Percentiles rank a stretch among this genome's conserved stretches.
Conservation (phyloP, 2,888 invertebrate species). For the Caenorhabditis sp. region DNA sequence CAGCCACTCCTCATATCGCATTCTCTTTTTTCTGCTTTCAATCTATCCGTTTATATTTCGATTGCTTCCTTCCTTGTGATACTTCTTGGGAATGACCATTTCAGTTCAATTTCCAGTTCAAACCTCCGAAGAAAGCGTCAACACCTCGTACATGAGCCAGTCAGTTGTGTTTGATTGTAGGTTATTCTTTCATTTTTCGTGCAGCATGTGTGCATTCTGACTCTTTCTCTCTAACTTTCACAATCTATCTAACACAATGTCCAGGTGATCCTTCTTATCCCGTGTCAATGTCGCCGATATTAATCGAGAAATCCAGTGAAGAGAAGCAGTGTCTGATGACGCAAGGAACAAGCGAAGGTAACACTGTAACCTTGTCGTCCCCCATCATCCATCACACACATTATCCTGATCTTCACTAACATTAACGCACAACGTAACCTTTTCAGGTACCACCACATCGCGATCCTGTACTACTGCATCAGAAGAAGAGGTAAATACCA, state of each 20-base stretch:
- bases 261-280: conserved; percentile 50
- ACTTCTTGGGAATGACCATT: conserved; percentile 27
- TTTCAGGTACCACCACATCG: conserved; percentile 53
- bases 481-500: conserved; percentile 61
- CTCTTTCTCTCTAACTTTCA: conserved; percentile 33
- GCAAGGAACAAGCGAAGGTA: conserved; percentile 51
- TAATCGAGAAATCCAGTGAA: conserved; percentile 26
- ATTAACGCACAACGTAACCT: background rate
- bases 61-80: conserved; percentile 20
- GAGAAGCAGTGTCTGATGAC: background rate
- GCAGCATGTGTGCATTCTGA: conserved; percentile 31
- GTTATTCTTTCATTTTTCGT: conserved; percentile 39
- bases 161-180: conserved; percentile 65
- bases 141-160: conserved; percentile 57
- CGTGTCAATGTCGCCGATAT: conserved; percentile 25
- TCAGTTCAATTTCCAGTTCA: conserved; percentile 44
- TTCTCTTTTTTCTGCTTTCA: conserved; percentile 3
- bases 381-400: background rate
- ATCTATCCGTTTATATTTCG: too few species aligned
- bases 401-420: background rate
- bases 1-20: too few species aligned
- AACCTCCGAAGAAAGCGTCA: conserved; percentile 56
- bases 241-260: conserved; percentile 35
- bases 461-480: conserved; percentile 56
- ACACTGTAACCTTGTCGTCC: conserved; percentile 30